These are phyloP conservation scores for Champsocephalus gunnari DNA, from an alignment of 2,797 vertebrate genomes.

Conservation along the genomic window DNA sequence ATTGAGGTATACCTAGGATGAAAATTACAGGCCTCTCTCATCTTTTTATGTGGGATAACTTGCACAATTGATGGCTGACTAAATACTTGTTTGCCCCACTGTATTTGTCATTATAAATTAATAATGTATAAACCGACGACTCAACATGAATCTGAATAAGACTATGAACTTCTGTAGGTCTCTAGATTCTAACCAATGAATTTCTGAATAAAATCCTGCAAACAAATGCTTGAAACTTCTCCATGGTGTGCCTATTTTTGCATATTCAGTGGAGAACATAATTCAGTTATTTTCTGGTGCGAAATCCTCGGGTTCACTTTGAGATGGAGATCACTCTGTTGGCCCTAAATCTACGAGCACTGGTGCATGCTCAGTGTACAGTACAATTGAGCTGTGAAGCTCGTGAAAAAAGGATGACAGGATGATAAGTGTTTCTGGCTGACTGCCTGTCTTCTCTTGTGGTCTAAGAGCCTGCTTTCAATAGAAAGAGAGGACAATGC, in stretches of 20 bases:
- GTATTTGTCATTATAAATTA: not conserved
- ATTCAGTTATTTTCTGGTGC: slow-evolving; percentile 16
- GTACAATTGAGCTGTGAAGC: slow-evolving; percentile 68
- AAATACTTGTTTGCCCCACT: too few species aligned
- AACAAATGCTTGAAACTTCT: not conserved
- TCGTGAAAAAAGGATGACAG: slow-evolving; percentile 65
- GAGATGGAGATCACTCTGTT: slow-evolving; percentile 33
- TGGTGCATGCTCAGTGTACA: slow-evolving; percentile 45
- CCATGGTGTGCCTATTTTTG: not conserved
- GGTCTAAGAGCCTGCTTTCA: slow-evolving; percentile 60
- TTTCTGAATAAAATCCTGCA: not conserved
- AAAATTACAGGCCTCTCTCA: too few species aligned
- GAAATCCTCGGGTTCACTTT: slow-evolving; percentile 34
- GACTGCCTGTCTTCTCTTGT: slow-evolving; percentile 66
- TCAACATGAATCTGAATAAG: not conserved
- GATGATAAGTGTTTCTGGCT: slow-evolving; percentile 75
- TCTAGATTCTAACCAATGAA: not conserved
- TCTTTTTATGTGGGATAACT: too few species aligned
- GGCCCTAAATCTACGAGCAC: slow-evolving; percentile 40
- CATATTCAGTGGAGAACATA: not conserved
- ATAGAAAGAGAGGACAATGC: slow-evolving; percentile 43
- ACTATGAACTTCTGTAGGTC: not conserved
- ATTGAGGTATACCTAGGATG: too few species aligned
- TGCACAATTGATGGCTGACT: too few species aligned
- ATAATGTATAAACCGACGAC: not conserved